Base-by-base conservation (phyloP, 2,113 vertebrate genomes). In the Grammatotria lemairii region DNA sequence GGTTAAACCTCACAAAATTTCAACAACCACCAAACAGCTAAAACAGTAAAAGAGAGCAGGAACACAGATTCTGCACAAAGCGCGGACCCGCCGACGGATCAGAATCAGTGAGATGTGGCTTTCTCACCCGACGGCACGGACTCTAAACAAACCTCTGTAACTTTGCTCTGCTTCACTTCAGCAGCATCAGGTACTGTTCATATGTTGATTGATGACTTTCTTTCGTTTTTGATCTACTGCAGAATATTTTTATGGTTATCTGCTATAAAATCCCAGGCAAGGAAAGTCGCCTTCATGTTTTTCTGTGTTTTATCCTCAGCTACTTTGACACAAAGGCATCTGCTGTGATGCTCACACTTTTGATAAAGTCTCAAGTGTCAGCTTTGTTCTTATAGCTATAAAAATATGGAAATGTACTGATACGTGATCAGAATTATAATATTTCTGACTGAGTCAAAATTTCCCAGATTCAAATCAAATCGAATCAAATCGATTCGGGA, bases 371-470 rank as follows among this genome's bases (percentile, higher is more conserved):
- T 31, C 57, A 17, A 60, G 26, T 60, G 57, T 60, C 57, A 31
- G 57, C 57, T 60, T 17, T 60, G 8, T 31, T 60, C 31, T 17
- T 60, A 60, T 9, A 60, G 57, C 3, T 60, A 60, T 60, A 60
- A 17, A 31, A 60, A 31, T 60, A 31, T 6, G 14, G 5, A 60
- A 60, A 60, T 60, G 57, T 31, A 31, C 26, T 60, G 26, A 60
- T 60, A 31, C 1, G 5, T 31, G 57, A 60, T 60, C 26, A 31
- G 57, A 60, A 60, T 60, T 60, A 60, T 9, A 58, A 58, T 31
- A 58, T 60, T 60, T 60, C 16, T 60, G 57, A 31, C 57, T 60
- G 57, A 60, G 57, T 31, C 57, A 60, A 60, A 60, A 60, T 60
- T 17, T 31, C 14, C 57, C 57, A 1, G 8, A 60, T 31, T 60